Evolutionary conservation across 1,140 invertebrate species (phyloP), one percentile per base, ranked within the genome.

Genomic region (Pemphigus obesinymphae): DNA sequence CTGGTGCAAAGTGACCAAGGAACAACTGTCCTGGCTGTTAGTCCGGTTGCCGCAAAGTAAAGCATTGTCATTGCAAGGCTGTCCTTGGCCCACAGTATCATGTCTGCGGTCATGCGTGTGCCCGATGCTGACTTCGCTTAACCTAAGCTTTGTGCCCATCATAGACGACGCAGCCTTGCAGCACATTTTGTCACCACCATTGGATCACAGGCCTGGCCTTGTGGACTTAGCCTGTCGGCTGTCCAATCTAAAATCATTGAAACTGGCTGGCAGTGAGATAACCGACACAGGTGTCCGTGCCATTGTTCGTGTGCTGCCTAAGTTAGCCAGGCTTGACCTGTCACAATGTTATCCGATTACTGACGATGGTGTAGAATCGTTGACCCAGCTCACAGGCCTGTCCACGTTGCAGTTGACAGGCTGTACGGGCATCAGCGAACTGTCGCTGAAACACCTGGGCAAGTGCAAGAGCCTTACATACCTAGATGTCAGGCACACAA

Each of bases 1-100:
- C 10, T 80, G 76, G 76, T 80, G 76, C 29, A 80, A 80, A 43
- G 58, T 80, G 15, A 63, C 37, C 3, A 80, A 80, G 20, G 76
- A 80, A 63, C 76, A 80, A 6, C 55, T 80, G 0, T 80, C 55
- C 0, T 80, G 76, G 76, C 17, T 80, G n/a, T n/a, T 80, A 0
- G 76, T 80, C 3, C 48, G 76, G 17, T 43, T 80, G n/a, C 76
- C 76, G 0, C 76, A 80, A 17, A 80, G 76, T 26, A 80, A 80
- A 7, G 76, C 76, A 4, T 20, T 80, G 11, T 80, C 76, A 20
- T 11, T 80, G 13, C 76, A 80, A n/a, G 76, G 76, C 15, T 80
- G 76, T 26, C 37, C 76, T 11, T 80, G 53, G 53, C 26, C 76
- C 3, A 80, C 55, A 11, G 76, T 80, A 5, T 61, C 76, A 10